Evolutionary conservation across 2,888 invertebrate genomes (phyloP).

Genomic region (Drosophila falleni): DNA sequence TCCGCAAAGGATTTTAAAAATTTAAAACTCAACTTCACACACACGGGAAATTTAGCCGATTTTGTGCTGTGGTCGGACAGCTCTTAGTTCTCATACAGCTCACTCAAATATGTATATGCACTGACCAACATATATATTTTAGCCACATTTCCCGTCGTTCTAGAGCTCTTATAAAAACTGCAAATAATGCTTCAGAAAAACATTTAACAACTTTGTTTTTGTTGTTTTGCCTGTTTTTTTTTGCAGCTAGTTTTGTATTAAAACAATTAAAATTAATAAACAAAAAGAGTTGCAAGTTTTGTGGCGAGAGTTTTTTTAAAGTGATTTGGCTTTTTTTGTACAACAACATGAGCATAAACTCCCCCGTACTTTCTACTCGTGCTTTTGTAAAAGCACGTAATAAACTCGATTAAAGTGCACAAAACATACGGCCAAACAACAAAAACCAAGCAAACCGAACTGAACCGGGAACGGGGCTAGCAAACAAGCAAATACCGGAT

Average conservation of each 20-base stretch:
- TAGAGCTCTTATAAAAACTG: constrained; percentile 26
- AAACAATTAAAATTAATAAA: constrained; percentile 75
- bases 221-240: constrained; percentile 3
- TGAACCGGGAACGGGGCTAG: constrained; percentile 37
- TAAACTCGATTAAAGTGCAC: constrained; percentile 77
- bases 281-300: constrained; percentile 59
- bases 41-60: constrained; percentile 31
- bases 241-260: constrained; percentile 38
- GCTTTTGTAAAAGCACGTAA: constrained; percentile 59
- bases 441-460: constrained; percentile 33
- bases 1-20: constrained; percentile 22
- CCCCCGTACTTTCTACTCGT: neutral
- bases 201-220: constrained; percentile 40
- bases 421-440: constrained; percentile 69
- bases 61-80: constrained; percentile 15
- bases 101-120: constrained; percentile 30
- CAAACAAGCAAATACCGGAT: constrained; percentile 53
- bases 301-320: constrained; percentile 62
- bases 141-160: constrained; percentile 18
- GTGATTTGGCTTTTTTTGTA: constrained; percentile 42
- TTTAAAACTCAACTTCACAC: constrained; percentile 17
- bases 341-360: neutral
- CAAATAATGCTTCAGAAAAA: constrained; percentile 20
- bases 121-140: constrained; percentile 27
- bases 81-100: constrained; percentile 3